Conservation (phyloP, 2,113 vertebrate species). For the Paracanthobrama guichenoti region DNA sequence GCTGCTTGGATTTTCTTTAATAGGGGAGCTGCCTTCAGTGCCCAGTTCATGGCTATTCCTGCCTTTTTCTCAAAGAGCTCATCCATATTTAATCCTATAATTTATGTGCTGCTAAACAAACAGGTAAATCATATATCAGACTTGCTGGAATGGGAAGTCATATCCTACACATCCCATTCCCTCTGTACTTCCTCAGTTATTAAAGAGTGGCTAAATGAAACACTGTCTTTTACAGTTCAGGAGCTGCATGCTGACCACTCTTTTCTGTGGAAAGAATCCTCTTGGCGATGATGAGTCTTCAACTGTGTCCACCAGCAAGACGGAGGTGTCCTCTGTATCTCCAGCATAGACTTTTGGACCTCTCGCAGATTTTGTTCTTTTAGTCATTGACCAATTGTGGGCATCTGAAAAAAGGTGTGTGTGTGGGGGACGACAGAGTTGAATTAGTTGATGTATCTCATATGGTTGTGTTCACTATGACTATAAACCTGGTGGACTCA, state of each 20-base stretch:
- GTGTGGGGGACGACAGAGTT: no score
- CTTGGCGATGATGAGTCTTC: conserved; percentile 71
- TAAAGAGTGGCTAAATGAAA: conserved; percentile 12
- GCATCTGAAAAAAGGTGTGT: neutral
- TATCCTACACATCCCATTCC: neutral
- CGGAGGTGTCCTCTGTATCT: conserved; percentile 72
- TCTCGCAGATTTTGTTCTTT: conserved; percentile 21
- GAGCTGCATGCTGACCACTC: conserved; percentile 74
- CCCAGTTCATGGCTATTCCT: conserved; percentile 72
- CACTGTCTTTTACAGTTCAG: conserved; percentile 74
- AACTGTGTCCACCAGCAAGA: conserved; percentile 73
- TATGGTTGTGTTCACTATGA: neutral
- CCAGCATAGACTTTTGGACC: conserved; percentile 53
- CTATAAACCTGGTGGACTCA: neutral
- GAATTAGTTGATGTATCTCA: neutral
- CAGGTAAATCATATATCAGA: conserved; percentile 1
- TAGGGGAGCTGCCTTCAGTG: conserved; percentile 70
- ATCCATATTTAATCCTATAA: conserved; percentile 66
- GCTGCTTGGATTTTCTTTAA: conserved; percentile 77
- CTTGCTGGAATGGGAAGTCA: neutral
- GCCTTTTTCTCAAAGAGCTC: conserved; percentile 78
- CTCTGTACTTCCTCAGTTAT: no score
- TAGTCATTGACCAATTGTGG: neutral
- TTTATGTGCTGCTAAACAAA: conserved; percentile 68
- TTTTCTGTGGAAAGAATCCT: conserved; percentile 74